A percentile compares a stretch with the other conserved stretches of the same genome.
These are phyloP conservation scores for Prenolepis imparis DNA, from an alignment of 2,888 invertebrate species.

Conservation along the genomic window DNA sequence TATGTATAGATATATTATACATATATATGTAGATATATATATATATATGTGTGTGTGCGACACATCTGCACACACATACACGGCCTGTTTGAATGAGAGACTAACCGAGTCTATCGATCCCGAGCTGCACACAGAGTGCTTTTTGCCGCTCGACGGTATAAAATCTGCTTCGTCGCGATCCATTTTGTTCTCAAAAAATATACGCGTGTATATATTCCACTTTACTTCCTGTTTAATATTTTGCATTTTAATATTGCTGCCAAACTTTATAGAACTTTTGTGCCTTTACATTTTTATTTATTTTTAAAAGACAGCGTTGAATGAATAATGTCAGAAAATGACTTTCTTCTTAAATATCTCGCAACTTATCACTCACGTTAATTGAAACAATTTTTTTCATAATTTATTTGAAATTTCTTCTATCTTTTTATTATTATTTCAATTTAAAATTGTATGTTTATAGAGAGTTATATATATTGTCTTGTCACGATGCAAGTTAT, in stretches of 20 bases:
- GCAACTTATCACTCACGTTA: not conserved
- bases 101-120: conserved; percentile 65
- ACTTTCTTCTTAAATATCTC: not conserved
- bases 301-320: not conserved
- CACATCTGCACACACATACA: not conserved
- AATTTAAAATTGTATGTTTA: not conserved
- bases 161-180: not conserved
- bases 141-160: conserved; percentile 19
- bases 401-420: not conserved
- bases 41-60: not conserved
- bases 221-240: not conserved
- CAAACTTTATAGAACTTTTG: not conserved
- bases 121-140: conserved; percentile 2
- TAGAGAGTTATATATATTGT: not conserved
- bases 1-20: not conserved
- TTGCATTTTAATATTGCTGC: not conserved
- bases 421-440: not conserved
- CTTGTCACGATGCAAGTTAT: not conserved
- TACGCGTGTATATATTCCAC: not conserved
- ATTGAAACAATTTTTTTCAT: not conserved
- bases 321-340: not conserved
- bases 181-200: not conserved
- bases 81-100: conserved; percentile 50
- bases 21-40: not conserved
- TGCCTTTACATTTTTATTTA: not conserved